These are phyloP conservation scores for Montipora sp. DNA, from an alignment of 64 coral and sea anemone species.

Conservation along the genomic window DNA sequence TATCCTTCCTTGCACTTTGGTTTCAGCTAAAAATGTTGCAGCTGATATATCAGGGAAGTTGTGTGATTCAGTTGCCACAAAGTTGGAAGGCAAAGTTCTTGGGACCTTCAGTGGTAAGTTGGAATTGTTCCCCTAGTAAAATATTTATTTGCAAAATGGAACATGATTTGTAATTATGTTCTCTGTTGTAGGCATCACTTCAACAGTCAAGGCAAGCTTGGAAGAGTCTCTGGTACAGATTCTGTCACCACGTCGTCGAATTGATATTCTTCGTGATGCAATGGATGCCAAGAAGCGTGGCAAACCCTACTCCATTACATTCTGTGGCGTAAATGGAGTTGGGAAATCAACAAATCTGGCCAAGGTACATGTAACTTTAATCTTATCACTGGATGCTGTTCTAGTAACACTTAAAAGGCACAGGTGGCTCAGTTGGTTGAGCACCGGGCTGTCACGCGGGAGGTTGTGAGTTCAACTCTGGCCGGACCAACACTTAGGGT, in stretches of 20 bases:
- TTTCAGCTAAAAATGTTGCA: constrained; percentile 97
- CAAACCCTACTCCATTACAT: constrained; percentile 84
- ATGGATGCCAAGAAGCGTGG: constrained; percentile 85
- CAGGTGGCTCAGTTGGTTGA: too few species aligned
- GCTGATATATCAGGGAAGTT: constrained; percentile 93
- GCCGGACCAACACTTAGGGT: too few species aligned
- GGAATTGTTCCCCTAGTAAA: neutral
- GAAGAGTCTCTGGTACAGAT: constrained; percentile 98
- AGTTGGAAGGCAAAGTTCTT: constrained; percentile 95
- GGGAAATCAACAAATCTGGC: constrained; percentile 98
- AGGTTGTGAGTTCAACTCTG: too few species aligned
- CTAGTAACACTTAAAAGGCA: too few species aligned
- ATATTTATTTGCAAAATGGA: neutral
- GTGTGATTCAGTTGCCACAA: constrained; percentile 94
- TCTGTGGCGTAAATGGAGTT: constrained; percentile 98
- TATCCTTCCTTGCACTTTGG: neutral
- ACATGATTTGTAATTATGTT: neutral
- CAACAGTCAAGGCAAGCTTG: constrained; percentile 91
- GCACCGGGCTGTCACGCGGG: too few species aligned
- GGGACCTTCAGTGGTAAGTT: constrained; percentile 96
- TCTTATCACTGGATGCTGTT: neutral
- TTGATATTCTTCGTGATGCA: constrained; percentile 96
- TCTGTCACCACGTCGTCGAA: constrained; percentile 83
- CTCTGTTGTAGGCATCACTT: constrained; percentile 75
- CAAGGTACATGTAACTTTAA: constrained; percentile 36